Evolutionary conservation across 1,140 invertebrate species (phyloP), one percentile per base, ranked within the genome.

Genomic region (Solen grandis): DNA sequence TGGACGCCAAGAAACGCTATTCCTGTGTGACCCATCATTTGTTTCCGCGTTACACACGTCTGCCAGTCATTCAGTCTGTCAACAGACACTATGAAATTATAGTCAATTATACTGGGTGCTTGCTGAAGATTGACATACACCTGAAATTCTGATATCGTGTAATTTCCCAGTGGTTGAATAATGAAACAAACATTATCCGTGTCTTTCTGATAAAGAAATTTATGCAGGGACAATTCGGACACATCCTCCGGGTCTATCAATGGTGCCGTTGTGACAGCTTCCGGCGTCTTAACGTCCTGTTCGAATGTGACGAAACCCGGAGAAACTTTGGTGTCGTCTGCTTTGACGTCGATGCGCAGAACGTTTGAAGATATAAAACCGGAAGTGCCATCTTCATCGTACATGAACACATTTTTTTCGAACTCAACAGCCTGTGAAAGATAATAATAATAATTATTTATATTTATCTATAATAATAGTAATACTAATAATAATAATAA

Each of bases 391-490:
- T 78, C 75, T 13, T 41, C 29, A 41, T 78, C 75, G 55, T 78
- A 78, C 65, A 78, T 78, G 31, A 38, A 78, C 0, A 69, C 63
- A 46, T 78, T 78, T 35, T 78, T 65, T 14, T 19, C 22, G 5
- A 78, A 69, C 57, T 78, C 75, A 59, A 59, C 46, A 22, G 75
- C 75, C 75, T 78, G 59, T n/a, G n/a, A n/a, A n/a, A n/a, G n/a
- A n/a, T n/a, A n/a, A n/a, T n/a, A n/a, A n/a, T n/a, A n/a, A n/a
- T n/a, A n/a, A n/a, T n/a, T n/a, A n/a, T n/a, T n/a, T n/a, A n/a
- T n/a, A n/a, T n/a, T n/a, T n/a, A n/a, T n/a, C n/a, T n/a, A n/a
- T n/a, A n/a, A n/a, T n/a, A n/a, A n/a, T n/a, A n/a, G n/a, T n/a
- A n/a, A n/a, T n/a, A n/a, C n/a, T n/a, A n/a, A n/a, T n/a, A n/a